phyloP scores from a whole-genome alignment of 1,140 invertebrate species.

The Lycorma delicatula region DNA sequence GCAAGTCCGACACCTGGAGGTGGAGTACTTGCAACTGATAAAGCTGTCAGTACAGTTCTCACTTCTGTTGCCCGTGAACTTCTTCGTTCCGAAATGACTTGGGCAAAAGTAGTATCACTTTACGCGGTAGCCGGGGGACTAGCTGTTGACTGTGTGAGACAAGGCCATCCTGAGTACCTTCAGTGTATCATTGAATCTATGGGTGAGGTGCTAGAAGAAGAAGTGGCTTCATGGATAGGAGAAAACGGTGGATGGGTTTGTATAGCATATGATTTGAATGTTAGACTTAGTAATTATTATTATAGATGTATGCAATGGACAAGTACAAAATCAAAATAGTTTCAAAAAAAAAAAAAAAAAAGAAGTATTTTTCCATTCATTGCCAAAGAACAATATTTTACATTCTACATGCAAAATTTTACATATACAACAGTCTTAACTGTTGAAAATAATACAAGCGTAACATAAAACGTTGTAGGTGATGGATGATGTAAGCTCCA shows the following conservation, averaged over 20 bases:
- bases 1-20: slow-evolving; percentile 39
- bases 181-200: slow-evolving; percentile 51
- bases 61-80: slow-evolving; percentile 40
- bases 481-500: too few species aligned
- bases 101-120: slow-evolving; percentile 47
- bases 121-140: slow-evolving; percentile 58
- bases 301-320: too few species aligned
- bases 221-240: slow-evolving; percentile 57
- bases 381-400: too few species aligned
- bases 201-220: slow-evolving; percentile 52
- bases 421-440: too few species aligned
- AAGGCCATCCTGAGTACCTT: slow-evolving; percentile 54
- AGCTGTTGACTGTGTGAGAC: slow-evolving; percentile 57
- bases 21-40: slow-evolving; percentile 45
- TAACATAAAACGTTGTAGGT: too few species aligned
- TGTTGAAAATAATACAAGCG: too few species aligned
- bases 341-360: too few species aligned
- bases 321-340: too few species aligned
- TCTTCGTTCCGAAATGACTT: slow-evolving; percentile 19
- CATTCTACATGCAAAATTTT: too few species aligned
- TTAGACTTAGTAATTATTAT: too few species aligned
- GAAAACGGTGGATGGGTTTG: slow-evolving; percentile 64
- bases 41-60: slow-evolving; percentile 45
- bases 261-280: too few species aligned
- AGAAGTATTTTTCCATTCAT: too few species aligned